Base-by-base conservation (phyloP, 2,113 vertebrate species). In the Tetrao urogallus region DNA sequence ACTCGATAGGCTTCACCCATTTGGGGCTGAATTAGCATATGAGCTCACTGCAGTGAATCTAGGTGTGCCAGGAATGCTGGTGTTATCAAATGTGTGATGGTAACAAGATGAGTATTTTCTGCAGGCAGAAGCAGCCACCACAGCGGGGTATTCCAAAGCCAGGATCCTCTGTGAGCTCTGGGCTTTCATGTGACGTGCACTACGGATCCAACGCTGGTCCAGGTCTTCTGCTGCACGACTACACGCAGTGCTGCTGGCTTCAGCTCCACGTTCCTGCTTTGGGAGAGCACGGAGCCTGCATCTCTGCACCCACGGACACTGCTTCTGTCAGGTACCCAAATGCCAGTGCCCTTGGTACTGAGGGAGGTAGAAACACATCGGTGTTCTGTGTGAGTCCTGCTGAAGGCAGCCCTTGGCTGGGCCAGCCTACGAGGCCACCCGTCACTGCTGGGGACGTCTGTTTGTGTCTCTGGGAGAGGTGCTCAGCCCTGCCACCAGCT, bases 61-160 rank as follows among this genome's bases (percentile, higher is more conserved):
- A 4, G 7, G 0, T 16, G 16, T 40, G 66, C 63, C 80, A 72
- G 83, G 56, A 70, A 58, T 8, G 18, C 66, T 43, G 0, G 0
- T n/a, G 76, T 65, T 52, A 36, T 16, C 57, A 52, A 94, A 57
- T 50, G 11, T 48, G 86, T 57, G 69, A 47, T 7, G 2, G 57
- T 27, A 48, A 75, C 5, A 32, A 48, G 90, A 34, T 8, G 5
- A 79, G 42, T 38, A 6, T 30, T 81, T 81, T 54, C 21, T 58
- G 45, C 75, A 78, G 61, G 20, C 61, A 71, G 60, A 40, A 63
- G 32, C 57, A 90, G 86, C 57, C 82, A 74, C 34, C 28, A 22
- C n/a, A 16, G 15, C 5, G 13, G 36, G 47, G 5, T 50, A n/a
- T 52, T 80, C 86, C 34, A 67, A 83, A 88, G 69, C 52, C 52